Evolutionary conservation across 1,140 invertebrate species (phyloP).

Genomic region (Panagrolaimus sp.): DNA sequence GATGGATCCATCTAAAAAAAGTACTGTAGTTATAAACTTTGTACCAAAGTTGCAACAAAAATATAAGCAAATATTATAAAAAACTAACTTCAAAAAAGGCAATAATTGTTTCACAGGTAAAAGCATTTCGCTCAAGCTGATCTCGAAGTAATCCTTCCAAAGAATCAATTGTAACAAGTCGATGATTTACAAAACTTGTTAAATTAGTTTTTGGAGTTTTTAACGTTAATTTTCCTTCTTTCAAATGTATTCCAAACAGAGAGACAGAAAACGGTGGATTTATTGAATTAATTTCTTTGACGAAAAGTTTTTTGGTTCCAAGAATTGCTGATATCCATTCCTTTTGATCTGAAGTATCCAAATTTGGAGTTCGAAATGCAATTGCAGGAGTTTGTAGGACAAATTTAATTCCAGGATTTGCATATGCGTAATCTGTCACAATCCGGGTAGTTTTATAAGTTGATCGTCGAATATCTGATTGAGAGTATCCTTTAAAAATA

Average conservation of each 20-base stretch:
- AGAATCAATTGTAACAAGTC: neutral
- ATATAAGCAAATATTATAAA: no score
- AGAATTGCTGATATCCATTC: slow-evolving; percentile 1
- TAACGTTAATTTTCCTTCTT: neutral
- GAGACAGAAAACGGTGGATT: neutral
- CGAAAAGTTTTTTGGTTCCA: neutral
- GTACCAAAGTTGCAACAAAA: no score
- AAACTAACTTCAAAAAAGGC: neutral
- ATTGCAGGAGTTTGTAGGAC: neutral
- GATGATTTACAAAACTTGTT: neutral
- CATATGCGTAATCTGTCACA: neutral
- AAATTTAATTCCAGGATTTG: slow-evolving; percentile 7
- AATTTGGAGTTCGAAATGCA: neutral
- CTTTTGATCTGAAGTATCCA: neutral
- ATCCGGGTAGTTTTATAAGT: neutral
- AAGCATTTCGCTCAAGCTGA: neutral
- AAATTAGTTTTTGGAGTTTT: slow-evolving; percentile 1
- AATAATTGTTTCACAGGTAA: slow-evolving; percentile 6
- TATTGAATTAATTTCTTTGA: neutral
- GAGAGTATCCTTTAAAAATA: neutral
- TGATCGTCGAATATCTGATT: neutral
- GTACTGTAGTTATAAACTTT: no score
- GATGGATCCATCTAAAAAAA: slow-evolving; percentile 8
- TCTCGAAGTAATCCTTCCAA: neutral
- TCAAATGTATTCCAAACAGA: neutral